Evolutionary conservation across 2,113 vertebrate species (phyloP).

Genomic region (Colius striatus): DNA sequence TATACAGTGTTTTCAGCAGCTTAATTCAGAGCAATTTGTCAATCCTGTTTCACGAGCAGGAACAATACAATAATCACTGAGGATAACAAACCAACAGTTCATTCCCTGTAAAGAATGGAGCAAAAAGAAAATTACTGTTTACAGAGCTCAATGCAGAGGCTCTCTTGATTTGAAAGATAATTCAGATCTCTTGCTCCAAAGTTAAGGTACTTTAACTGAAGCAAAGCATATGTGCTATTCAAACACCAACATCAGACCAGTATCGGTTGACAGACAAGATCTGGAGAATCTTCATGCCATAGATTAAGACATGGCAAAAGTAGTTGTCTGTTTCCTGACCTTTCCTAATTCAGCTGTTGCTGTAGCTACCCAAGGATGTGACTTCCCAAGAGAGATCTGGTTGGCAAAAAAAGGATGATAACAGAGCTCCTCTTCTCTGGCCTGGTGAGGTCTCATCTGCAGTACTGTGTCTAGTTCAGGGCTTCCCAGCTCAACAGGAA

Average conservation of each 20-base stretch:
- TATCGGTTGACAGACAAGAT: not conserved
- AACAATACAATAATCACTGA: slow-evolving; percentile 11
- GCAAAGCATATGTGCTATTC: not conserved
- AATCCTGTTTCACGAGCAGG: not conserved
- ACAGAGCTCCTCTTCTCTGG: too few species aligned
- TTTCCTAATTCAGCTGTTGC: not conserved
- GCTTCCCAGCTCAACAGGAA: too few species aligned
- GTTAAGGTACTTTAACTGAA: not conserved
- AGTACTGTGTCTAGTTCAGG: too few species aligned
- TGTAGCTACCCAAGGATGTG: accelerated
- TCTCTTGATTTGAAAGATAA: not conserved
- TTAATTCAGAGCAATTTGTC: not conserved
- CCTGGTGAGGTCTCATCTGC: too few species aligned
- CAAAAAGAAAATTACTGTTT: not conserved
- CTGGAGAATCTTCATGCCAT: not conserved
- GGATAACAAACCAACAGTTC: not conserved
- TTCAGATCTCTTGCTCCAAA: not conserved
- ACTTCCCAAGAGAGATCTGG: not conserved
- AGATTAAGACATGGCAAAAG: not conserved
- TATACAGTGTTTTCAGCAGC: not conserved
- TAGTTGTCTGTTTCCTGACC: not conserved
- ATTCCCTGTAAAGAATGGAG: not conserved
- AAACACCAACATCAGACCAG: not conserved
- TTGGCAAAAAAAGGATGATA: too few species aligned
- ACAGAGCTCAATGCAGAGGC: accelerated